Evolutionary conservation across 2,888 invertebrate species (phyloP), one percentile per base, ranked within the genome.

Genomic region (Volucella inflata): DNA sequence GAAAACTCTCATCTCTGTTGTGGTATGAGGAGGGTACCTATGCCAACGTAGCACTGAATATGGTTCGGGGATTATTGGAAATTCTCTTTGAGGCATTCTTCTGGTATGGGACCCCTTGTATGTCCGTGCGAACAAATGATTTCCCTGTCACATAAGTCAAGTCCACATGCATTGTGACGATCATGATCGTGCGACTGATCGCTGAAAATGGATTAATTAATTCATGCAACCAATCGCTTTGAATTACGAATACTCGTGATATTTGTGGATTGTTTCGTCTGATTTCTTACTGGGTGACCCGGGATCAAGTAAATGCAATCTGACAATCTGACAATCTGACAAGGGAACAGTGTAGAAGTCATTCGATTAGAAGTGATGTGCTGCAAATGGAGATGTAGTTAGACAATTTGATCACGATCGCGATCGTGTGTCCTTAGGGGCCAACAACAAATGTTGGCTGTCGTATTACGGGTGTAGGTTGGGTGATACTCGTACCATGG

Each of bases 301-400:
- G 40, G 42, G 55, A 36, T 16, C 44, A 57, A 36, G 42, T 59
- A 75, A 75, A 79, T 76, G 62, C 67, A 59, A 17, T 57, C 55
- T 40, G 76, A 75, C 78, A 84, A 16, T 57, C 55, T 40, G 76
- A 75, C 78, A 84, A 16, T 68, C 30, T 40, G 76, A 75, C 78
- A 84, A 16, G 17, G 60, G 60, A 68, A 74, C 70, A 62, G 67
- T 68, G 76, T 76, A 48, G 62, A 48, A 85, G 80, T 48, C 85
- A 85, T 55, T 77, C 76, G 62, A 72, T 76, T 80, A 80, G 85
- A 85, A 85, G 76, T 85, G 76, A 85, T 85, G 72, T 76, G 80
- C 85, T 68, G 51, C 80, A 85, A 80, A 85, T 85, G 80, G 85
- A 85, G 85, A 85, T 77, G 76, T 80, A 76, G 85, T 76, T 68